Percentiles rank a stretch among this genome's conserved stretches.
Conservation (phyloP, 2,888 invertebrate species). For the Drosophila peninsularis region DNA sequence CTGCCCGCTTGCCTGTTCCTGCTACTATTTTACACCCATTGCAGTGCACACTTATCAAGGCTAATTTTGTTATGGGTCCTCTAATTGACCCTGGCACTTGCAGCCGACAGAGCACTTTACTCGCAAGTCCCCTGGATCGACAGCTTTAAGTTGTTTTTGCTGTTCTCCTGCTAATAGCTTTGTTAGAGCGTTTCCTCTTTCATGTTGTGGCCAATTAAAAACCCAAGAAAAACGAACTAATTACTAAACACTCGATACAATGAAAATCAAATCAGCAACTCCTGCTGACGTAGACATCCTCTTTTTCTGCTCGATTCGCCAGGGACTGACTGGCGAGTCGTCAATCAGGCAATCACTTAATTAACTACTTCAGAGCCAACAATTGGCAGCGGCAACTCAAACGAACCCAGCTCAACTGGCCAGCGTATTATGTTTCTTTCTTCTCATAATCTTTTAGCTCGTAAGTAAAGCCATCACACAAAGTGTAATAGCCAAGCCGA, state of each 20-base stretch:
- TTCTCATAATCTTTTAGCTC: neutral
- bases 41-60: conserved; percentile 26
- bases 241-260: conserved; percentile 40
- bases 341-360: conserved; percentile 79
- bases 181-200: conserved; percentile 19
- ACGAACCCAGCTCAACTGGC: conserved; percentile 44
- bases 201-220: conserved; percentile 65
- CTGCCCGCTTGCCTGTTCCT: conserved; percentile 3
- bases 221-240: conserved; percentile 11
- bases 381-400: conserved; percentile 40
- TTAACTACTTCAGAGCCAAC: conserved; percentile 65
- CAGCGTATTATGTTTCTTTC: conserved; percentile 39
- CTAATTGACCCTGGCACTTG: conserved; percentile 31
- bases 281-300: conserved; percentile 15
- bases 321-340: conserved; percentile 22
- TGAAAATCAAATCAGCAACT: conserved; percentile 56
- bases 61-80: conserved; percentile 39
- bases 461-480: neutral
- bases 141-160: conserved; percentile 48
- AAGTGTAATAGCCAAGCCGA: neutral
- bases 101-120: conserved; percentile 29
- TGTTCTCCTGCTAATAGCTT: conserved; percentile 49
- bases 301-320: conserved; percentile 10
- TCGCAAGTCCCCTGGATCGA: conserved; percentile 24
- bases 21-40: conserved; percentile 7